Conservation (phyloP, 2,113 vertebrate genomes). For the Xenus cinereus region DNA sequence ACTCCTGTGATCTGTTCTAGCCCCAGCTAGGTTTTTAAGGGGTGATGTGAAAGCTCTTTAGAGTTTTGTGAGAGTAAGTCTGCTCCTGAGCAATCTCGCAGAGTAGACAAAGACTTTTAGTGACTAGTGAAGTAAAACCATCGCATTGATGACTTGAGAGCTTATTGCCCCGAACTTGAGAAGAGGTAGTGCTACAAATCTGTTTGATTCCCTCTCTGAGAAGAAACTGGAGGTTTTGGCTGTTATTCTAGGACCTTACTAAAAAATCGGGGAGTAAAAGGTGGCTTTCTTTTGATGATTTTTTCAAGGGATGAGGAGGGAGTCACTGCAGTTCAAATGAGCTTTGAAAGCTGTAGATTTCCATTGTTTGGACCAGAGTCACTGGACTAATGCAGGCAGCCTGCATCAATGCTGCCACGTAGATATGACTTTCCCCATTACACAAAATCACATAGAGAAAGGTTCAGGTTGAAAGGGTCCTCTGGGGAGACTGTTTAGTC, state of each 20-base stretch:
- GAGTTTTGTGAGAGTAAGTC: neutral
- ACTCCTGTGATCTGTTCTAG: neutral
- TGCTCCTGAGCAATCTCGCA: neutral
- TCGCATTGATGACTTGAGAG: neutral
- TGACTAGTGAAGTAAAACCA: neutral
- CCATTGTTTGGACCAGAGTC: neutral
- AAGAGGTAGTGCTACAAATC: neutral
- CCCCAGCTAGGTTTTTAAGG: neutral
- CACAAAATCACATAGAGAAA: neutral
- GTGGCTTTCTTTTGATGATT: neutral
- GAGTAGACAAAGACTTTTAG: neutral
- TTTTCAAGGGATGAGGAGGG: neutral
- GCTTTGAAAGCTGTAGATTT: neutral
- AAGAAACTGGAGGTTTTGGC: neutral
- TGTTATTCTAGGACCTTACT: neutral
- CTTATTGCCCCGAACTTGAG: neutral
- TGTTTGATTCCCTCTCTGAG: neutral
- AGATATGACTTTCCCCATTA: neutral
- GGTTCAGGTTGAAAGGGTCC: neutral
- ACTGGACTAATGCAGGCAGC: neutral
- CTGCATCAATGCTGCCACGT: rapidly evolving
- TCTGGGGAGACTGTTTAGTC: neutral
- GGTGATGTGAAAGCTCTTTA: neutral
- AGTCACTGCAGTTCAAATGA: neutral
- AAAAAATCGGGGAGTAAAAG: neutral